Percentiles rank a stretch among this genome's conserved stretches.
These are phyloP conservation scores for Discoglossus pictus DNA, from an alignment of 2,797 vertebrate species.

Conservation along the genomic window DNA sequence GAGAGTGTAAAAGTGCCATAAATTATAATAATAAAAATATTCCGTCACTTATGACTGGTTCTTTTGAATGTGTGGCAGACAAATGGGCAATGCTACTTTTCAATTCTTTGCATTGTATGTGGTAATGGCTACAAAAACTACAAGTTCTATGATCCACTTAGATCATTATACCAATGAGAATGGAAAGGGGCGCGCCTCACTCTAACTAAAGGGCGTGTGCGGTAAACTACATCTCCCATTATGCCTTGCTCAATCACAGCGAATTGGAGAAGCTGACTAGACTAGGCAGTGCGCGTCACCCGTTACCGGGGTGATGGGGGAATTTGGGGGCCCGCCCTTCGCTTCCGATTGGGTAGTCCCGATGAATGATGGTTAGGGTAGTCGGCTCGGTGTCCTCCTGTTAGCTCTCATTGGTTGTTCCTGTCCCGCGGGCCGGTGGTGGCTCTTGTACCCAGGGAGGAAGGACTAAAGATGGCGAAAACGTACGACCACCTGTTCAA, in stretches of 20 bases:
- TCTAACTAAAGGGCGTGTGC: no score
- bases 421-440: slow-evolving; percentile 13
- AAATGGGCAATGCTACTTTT: no score
- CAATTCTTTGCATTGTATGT: no score
- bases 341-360: background rate
- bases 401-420: background rate
- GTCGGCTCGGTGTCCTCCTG: background rate
- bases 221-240: slow-evolving; percentile 30
- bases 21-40: no score
- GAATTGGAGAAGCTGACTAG: slow-evolving; percentile 4
- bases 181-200: background rate
- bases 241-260: background rate
- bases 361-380: slow-evolving; percentile 28
- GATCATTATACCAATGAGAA: no score
- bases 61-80: no score
- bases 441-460: slow-evolving; percentile 54
- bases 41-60: no score
- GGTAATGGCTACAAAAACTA: slow-evolving; percentile 13
- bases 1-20: no score
- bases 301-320: slow-evolving; percentile 35
- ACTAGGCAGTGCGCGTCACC: slow-evolving; percentile 29
- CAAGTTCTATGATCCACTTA: background rate
- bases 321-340: background rate
- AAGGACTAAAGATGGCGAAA: slow-evolving; percentile 87
- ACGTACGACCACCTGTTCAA: slow-evolving; percentile 98